Evolutionary conservation across 2,888 invertebrate species (phyloP).

Genomic region (Ophion ventricosus): DNA sequence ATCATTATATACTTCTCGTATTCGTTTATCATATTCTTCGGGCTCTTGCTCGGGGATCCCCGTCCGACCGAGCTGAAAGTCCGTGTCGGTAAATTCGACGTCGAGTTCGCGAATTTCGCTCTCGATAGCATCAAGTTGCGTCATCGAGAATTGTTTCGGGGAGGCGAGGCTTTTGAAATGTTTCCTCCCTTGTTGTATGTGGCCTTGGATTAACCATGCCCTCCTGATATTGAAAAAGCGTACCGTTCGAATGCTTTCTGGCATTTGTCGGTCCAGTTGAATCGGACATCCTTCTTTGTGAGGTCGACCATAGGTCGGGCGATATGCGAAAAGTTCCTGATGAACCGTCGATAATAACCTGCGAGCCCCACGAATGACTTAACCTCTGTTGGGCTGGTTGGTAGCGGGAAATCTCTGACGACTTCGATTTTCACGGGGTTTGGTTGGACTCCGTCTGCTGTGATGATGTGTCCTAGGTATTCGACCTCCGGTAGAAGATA

Average conservation of each 20-base stretch:
- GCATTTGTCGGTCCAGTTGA: slow-evolving; percentile 59
- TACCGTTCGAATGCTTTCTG: slow-evolving; percentile 64
- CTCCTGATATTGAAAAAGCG: background rate
- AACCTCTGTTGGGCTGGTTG: slow-evolving; percentile 70
- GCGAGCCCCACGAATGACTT: slow-evolving; percentile 73
- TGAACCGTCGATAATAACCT: slow-evolving; percentile 72
- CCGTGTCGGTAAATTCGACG: slow-evolving; percentile 26
- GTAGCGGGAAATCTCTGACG: slow-evolving; percentile 66
- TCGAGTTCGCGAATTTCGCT: slow-evolving; percentile 15
- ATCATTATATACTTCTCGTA: slow-evolving; percentile 21
- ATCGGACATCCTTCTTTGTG: slow-evolving; percentile 65
- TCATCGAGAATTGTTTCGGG: slow-evolving; percentile 7
- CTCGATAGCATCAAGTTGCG: slow-evolving; percentile 21
- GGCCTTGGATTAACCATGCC: slow-evolving; percentile 9
- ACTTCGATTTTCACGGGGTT: slow-evolving; percentile 69
- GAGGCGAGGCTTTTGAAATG: slow-evolving; percentile 7
- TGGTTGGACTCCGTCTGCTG: slow-evolving; percentile 62
- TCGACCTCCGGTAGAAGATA: slow-evolving; percentile 65
- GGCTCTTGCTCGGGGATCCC: slow-evolving; percentile 27
- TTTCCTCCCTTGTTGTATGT: slow-evolving; percentile 4
- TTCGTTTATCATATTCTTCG: slow-evolving; percentile 26
- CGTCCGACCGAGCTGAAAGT: slow-evolving; percentile 23
- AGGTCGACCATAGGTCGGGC: slow-evolving; percentile 68
- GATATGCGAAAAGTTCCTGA: slow-evolving; percentile 70
- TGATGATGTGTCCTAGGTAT: slow-evolving; percentile 69